phyloP scores from a whole-genome alignment of 2,888 invertebrate species.

The Coleophora deauratella region DNA sequence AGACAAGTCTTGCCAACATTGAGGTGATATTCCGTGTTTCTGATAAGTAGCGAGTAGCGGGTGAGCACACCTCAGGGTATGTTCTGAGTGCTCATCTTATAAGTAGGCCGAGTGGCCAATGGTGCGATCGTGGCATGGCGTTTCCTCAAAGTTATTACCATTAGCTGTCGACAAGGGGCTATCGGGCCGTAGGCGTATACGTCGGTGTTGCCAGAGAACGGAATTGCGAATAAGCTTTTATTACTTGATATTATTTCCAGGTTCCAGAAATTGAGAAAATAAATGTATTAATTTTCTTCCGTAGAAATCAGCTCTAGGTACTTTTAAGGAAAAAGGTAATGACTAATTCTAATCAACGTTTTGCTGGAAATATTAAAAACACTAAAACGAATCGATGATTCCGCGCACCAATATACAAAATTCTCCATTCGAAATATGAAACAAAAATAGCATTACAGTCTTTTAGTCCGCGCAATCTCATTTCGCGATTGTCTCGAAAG shows the following conservation, averaged over 20 bases:
- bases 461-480: not conserved
- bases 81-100: slow-evolving; percentile 11
- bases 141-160: slow-evolving; percentile 47
- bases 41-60: slow-evolving; percentile 29
- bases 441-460: no score
- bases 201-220: slow-evolving; percentile 8
- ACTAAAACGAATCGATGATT: no score
- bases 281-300: no score
- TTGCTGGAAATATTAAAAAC: no score
- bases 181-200: slow-evolving; percentile 29
- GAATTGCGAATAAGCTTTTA: not conserved
- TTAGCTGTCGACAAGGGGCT: slow-evolving; percentile 41
- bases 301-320: no score
- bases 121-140: slow-evolving; percentile 40
- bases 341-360: no score
- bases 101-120: slow-evolving; percentile 32
- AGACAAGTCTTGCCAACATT: no score
- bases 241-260: no score
- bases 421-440: no score
- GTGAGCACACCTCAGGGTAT: slow-evolving; percentile 36
- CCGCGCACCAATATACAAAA: no score
- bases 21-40: not conserved
- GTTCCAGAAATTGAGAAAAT: no score
- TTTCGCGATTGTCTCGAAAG: not conserved
- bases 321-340: no score